These are phyloP conservation scores for Liasis olivaceus DNA, from an alignment of 2,797 vertebrate species.

Conservation along the genomic window DNA sequence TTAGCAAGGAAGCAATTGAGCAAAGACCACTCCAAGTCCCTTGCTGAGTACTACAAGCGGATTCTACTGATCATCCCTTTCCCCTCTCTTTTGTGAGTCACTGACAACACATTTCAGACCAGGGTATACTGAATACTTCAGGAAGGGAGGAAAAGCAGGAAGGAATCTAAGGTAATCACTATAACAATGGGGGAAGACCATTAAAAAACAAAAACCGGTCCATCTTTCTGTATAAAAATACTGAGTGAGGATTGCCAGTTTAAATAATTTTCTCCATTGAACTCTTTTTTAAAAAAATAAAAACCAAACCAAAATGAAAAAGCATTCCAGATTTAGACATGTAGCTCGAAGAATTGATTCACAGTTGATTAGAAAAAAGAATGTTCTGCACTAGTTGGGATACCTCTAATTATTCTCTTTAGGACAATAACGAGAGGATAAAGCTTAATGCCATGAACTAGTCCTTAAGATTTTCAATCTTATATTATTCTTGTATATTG, in stretches of 20 bases:
- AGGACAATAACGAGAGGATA: neutral
- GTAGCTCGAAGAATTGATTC: too few relatives aligned
- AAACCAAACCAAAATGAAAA: too few relatives aligned
- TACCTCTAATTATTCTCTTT: neutral
- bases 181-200: constrained; percentile 18
- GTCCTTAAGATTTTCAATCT: neutral
- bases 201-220: constrained; percentile 18
- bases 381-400: too few relatives aligned
- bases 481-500: neutral
- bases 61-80: constrained; percentile 65
- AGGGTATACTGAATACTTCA: constrained; percentile 34
- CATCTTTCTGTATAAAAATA: neutral
- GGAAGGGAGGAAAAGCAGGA: constrained; percentile 39
- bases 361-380: too few relatives aligned
- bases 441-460: neutral
- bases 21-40: constrained; percentile 53
- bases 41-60: constrained; percentile 59
- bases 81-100: constrained; percentile 62
- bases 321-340: too few relatives aligned
- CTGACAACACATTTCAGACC: constrained; percentile 47
- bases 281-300: too few relatives aligned
- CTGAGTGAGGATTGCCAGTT: neutral
- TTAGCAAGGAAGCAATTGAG: constrained; percentile 65
- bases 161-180: constrained; percentile 38
- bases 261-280: neutral